These are phyloP conservation scores for Andrena haemorrhoa DNA, from an alignment of 2,888 invertebrate genomes.

Conservation along the genomic window DNA sequence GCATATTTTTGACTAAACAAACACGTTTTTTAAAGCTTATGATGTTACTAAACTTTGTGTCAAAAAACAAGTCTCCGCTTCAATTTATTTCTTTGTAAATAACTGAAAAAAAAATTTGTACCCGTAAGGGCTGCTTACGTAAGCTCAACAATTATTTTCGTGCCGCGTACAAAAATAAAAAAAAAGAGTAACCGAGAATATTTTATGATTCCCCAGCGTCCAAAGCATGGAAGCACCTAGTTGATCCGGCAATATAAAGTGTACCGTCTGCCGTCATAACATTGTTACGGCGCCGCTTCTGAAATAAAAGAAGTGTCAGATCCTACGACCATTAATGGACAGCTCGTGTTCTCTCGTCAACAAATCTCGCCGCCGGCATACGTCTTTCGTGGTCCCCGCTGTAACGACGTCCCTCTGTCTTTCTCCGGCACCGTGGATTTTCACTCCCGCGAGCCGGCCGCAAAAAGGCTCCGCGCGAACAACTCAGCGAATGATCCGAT, in stretches of 20 bases:
- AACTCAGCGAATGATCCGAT: constrained; percentile 67
- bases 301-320: constrained; percentile 64
- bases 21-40: too few species aligned
- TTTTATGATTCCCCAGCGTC: background rate
- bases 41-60: too few species aligned
- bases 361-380: constrained; percentile 53
- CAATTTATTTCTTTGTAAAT: too few species aligned
- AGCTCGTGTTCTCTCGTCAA: constrained; percentile 73
- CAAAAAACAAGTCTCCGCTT: too few species aligned
- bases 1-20: too few species aligned
- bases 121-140: too few species aligned
- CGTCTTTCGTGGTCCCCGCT: constrained; percentile 40
- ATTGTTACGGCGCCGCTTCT: constrained; percentile 57
- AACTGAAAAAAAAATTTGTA: too few species aligned
- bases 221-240: background rate
- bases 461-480: constrained; percentile 48
- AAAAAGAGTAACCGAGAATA: background rate
- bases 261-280: constrained; percentile 38
- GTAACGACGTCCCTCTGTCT: constrained; percentile 49
- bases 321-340: constrained; percentile 69
- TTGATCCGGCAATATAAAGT: constrained; percentile 10
- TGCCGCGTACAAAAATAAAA: background rate
- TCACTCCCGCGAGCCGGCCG: constrained; percentile 45
- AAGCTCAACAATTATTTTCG: background rate
- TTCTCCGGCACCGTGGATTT: constrained; percentile 42